Evolutionary conservation across 2,113 vertebrate genomes (phyloP).

Genomic region (Triplophysa rosa): DNA sequence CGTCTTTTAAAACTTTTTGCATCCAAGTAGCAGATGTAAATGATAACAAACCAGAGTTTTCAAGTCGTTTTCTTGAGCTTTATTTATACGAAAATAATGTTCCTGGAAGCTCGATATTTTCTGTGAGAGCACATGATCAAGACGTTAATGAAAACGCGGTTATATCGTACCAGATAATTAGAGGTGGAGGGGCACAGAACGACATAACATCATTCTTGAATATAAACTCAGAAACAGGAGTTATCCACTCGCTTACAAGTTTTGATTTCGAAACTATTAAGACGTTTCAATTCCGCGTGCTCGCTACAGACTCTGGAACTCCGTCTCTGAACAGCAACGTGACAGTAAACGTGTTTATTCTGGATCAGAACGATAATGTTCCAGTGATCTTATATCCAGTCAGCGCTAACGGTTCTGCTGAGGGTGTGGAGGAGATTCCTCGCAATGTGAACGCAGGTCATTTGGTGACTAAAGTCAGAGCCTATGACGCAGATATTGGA

Average conservation of each 20-base stretch:
- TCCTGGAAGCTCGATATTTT: constrained; percentile 59
- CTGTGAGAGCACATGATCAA: constrained; percentile 63
- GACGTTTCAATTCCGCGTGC: constrained; percentile 52
- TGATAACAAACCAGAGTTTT: constrained; percentile 66
- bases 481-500: neutral
- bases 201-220: constrained; percentile 46
- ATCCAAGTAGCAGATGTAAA: constrained; percentile 71
- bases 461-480: constrained; percentile 6
- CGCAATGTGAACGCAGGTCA: constrained; percentile 1
- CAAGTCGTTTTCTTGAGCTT: constrained; percentile 58
- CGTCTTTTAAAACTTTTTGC: constrained; percentile 59
- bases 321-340: constrained; percentile 61
- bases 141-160: constrained; percentile 67
- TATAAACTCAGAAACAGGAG: constrained; percentile 64
- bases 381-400: neutral
- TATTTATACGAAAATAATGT: constrained; percentile 70
- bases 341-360: constrained; percentile 54
- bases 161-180: constrained; percentile 62
- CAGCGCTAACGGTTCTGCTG: neutral
- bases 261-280: constrained; percentile 71
- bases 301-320: constrained; percentile 59
- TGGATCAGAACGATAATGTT: constrained; percentile 61
- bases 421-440: constrained; percentile 1
- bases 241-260: constrained; percentile 59
- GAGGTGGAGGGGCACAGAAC: constrained; percentile 23